Conservation (phyloP, 2,113 vertebrate species). For the Artemisiospiza belli region DNA sequence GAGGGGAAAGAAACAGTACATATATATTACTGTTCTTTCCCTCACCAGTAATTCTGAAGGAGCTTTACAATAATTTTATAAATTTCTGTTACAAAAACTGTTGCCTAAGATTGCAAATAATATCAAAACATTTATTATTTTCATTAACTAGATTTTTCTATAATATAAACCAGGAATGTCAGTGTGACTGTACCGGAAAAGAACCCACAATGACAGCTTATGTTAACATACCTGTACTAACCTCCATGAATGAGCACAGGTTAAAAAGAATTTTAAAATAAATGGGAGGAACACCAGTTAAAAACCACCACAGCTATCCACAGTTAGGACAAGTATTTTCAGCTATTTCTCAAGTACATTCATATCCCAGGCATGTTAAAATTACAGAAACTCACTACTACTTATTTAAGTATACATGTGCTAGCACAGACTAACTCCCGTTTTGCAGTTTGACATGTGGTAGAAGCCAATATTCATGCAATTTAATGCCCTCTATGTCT, state of each 20-base stretch:
- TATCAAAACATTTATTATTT: not conserved
- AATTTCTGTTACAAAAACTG: not conserved
- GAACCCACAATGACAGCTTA: not conserved
- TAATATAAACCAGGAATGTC: not conserved
- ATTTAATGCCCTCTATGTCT: not conserved
- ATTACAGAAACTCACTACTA: not conserved
- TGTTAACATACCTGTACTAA: not conserved
- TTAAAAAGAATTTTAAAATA: not conserved
- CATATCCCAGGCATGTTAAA: not conserved
- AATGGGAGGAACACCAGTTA: accelerated
- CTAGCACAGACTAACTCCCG: not conserved
- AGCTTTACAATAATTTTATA: not conserved
- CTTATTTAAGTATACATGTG: not conserved
- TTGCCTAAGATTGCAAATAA: not conserved
- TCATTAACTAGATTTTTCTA: not conserved
- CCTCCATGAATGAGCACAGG: not conserved
- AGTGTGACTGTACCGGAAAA: not conserved
- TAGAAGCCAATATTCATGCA: not conserved
- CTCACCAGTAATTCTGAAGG: not conserved
- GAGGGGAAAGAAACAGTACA: not conserved
- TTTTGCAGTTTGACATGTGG: not conserved
- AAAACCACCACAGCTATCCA: not conserved
- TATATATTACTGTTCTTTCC: not conserved
- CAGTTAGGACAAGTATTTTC: not conserved
- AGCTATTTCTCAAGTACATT: not conserved